Conservation (phyloP, 2,113 vertebrate genomes). For the Numida meleagris region DNA sequence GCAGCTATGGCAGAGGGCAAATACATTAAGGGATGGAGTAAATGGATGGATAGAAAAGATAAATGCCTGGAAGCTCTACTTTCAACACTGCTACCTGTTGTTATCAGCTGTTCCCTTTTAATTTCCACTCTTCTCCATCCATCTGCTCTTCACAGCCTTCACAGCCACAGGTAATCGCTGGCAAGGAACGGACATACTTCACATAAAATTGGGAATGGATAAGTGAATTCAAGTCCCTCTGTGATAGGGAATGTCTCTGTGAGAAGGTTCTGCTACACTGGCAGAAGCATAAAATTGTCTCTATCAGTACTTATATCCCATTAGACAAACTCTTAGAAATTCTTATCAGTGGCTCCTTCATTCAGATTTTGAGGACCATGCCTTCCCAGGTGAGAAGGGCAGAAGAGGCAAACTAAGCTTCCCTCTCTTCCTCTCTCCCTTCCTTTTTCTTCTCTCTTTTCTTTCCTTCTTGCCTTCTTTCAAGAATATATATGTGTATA, state of each 20-base stretch:
- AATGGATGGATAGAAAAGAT: not conserved
- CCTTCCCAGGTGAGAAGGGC: not conserved
- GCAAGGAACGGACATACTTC: not conserved
- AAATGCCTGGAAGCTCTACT: not conserved
- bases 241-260: not conserved
- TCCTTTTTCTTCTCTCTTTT: too few species aligned
- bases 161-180: not conserved
- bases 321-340: not conserved
- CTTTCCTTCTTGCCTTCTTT: not conserved
- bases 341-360: not conserved
- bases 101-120: not conserved
- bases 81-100: not conserved
- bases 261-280: not conserved
- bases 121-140: not conserved
- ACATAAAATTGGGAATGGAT: not conserved
- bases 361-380: not conserved
- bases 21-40: not conserved
- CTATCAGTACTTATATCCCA: not conserved
- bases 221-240: not conserved
- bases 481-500: not conserved
- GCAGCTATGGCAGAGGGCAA: not conserved
- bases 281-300: not conserved
- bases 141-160: not conserved
- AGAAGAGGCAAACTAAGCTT: not conserved
- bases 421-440: too few species aligned